A percentile compares a stretch with the other conserved stretches of the same genome.
These are phyloP conservation scores for Leptinotarsa haldemani DNA, from an alignment of 2,888 invertebrate genomes.

Conservation along the genomic window DNA sequence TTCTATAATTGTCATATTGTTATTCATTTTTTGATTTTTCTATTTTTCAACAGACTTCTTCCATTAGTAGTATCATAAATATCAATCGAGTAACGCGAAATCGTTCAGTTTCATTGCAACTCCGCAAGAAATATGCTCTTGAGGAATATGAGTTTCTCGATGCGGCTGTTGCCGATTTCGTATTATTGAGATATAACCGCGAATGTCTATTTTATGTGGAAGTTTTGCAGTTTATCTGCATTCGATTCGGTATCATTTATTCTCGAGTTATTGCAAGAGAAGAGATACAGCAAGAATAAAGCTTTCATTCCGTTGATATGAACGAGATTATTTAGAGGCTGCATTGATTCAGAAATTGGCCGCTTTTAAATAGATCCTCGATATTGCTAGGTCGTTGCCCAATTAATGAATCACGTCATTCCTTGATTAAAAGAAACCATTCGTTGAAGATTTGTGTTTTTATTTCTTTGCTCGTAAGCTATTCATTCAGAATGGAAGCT, in stretches of 20 bases:
- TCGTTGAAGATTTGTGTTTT: background rate
- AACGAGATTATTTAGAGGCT: constrained; percentile 3
- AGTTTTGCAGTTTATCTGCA: constrained; percentile 37
- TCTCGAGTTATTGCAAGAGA: constrained; percentile 32
- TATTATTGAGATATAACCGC: constrained; percentile 38
- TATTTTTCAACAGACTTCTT: background rate
- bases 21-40: background rate
- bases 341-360: constrained; percentile 1
- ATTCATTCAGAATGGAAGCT: background rate
- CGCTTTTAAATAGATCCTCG: background rate
- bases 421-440: background rate
- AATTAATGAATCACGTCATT: background rate
- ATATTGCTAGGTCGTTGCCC: background rate
- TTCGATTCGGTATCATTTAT: constrained; percentile 30
- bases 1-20: too few relatives aligned
- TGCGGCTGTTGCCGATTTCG: constrained; percentile 29
- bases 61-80: background rate
- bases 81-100: background rate
- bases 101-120: background rate
- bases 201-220: constrained; percentile 33
- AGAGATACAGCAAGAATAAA: constrained; percentile 5
- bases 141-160: constrained; percentile 24
- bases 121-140: constrained; percentile 4
- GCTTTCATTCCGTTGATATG: constrained; percentile 7
- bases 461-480: background rate